These are phyloP conservation scores for Masnerella sp. DNA, from an alignment of 2,888 invertebrate genomes.

Conservation along the genomic window DNA sequence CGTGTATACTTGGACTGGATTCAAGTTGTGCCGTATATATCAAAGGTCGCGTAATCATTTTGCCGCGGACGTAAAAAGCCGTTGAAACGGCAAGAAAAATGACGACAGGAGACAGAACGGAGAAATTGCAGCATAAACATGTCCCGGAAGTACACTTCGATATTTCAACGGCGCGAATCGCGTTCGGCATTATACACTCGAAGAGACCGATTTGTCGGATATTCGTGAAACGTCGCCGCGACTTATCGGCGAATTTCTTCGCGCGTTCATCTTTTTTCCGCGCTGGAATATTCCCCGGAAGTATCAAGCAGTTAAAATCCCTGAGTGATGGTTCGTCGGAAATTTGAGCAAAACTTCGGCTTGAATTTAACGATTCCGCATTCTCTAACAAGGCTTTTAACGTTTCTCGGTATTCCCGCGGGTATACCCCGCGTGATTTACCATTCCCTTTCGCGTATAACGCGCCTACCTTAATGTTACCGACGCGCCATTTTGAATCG, in stretches of 20 bases:
- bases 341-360: slow-evolving; percentile 40
- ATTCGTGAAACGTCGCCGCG: slow-evolving; percentile 17
- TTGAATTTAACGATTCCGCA: slow-evolving; percentile 37
- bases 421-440: slow-evolving; percentile 42
- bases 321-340: slow-evolving; percentile 23
- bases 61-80: too few species aligned
- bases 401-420: slow-evolving; percentile 31
- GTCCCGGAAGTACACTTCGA: slow-evolving; percentile 3
- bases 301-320: slow-evolving; percentile 36
- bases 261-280: slow-evolving; percentile 12
- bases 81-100: slow-evolving; percentile 10
- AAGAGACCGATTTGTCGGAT: slow-evolving; percentile 16
- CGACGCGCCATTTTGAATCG: slow-evolving; percentile 21
- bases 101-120: slow-evolving; percentile 1
- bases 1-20: too few species aligned
- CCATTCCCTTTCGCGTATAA: slow-evolving; percentile 36
- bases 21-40: too few species aligned
- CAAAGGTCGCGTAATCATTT: too few species aligned
- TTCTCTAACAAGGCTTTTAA: slow-evolving; percentile 52
- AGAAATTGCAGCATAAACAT: slow-evolving; percentile 23
- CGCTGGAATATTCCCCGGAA: slow-evolving; percentile 18
- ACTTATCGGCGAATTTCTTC: slow-evolving; percentile 21
- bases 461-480: slow-evolving; percentile 22
- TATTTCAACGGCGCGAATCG: slow-evolving; percentile 4
- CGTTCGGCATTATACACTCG: slow-evolving; percentile 4